These are phyloP conservation scores for Drosophila biarmipes DNA, from an alignment of 1,140 invertebrate genomes.

Conservation along the genomic window DNA sequence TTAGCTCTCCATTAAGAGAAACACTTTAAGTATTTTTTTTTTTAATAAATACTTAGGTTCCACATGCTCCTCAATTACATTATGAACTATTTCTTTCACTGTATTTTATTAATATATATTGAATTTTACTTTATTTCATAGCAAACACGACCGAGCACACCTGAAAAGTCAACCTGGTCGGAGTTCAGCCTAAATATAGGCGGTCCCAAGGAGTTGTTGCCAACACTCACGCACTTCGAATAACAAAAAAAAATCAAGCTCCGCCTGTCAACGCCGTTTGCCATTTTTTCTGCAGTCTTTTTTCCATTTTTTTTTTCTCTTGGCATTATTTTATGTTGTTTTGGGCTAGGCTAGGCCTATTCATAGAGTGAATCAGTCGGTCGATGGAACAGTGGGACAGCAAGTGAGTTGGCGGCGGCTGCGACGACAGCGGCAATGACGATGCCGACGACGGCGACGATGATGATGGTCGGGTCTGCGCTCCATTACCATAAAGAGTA, in stretches of 20 bases:
- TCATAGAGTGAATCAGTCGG: slow-evolving; percentile 55
- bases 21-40: too few species aligned
- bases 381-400: slow-evolving; percentile 41
- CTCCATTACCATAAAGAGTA: slow-evolving; percentile 59
- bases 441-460: neutral
- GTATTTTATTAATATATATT: neutral
- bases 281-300: slow-evolving; percentile 40
- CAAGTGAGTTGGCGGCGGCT: slow-evolving; percentile 21
- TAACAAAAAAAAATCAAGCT: slow-evolving; percentile 13
- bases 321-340: slow-evolving; percentile 40
- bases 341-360: slow-evolving; percentile 55
- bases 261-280: slow-evolving; percentile 49
- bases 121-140: neutral
- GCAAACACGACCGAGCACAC: neutral
- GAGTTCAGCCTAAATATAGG: slow-evolving; percentile 26
- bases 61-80: too few species aligned
- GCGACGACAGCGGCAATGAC: slow-evolving; percentile 2
- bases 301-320: slow-evolving; percentile 13
- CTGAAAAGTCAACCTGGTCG: slow-evolving; percentile 2
- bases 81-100: neutral
- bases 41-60: too few species aligned
- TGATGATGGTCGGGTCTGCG: slow-evolving; percentile 28
- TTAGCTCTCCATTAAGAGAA: too few species aligned
- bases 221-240: slow-evolving; percentile 5
- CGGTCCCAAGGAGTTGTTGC: slow-evolving; percentile 19